Evolutionary conservation across 2,797 vertebrate genomes (phyloP).

Genomic region (Liparis tanakae): DNA sequence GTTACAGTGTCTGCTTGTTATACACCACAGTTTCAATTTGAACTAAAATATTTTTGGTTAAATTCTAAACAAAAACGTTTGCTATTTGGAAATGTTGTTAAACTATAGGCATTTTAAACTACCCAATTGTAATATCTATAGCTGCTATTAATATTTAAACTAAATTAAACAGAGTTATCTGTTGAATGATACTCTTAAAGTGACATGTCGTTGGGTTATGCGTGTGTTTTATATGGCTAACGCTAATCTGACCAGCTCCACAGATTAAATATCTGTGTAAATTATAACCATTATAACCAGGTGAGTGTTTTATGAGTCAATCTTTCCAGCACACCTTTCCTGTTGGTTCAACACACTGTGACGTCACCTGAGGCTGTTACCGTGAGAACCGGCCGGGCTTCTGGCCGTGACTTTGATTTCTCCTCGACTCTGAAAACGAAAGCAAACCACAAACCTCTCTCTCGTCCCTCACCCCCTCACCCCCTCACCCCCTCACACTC

Average conservation of each 20-base stretch:
- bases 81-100: no score
- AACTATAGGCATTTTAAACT: no score
- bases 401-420: constrained; percentile 52
- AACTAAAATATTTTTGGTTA: not conserved
- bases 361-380: not conserved
- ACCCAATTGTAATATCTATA: no score
- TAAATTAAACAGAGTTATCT: no score
- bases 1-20: not conserved
- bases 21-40: not conserved
- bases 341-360: not conserved
- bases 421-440: constrained; percentile 15
- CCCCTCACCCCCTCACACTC: constrained; percentile 65
- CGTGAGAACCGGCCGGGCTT: constrained; percentile 13
- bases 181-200: not conserved
- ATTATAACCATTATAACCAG: not conserved
- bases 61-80: no score
- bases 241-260: not conserved
- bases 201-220: not conserved
- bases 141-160: no score
- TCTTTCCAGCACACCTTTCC: no score
- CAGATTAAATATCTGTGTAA: not conserved
- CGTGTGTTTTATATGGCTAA: not conserved
- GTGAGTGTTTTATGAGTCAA: not conserved
- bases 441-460: constrained; percentile 18
- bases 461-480: constrained; percentile 61